phyloP scores from a whole-genome alignment of 2,797 vertebrate species.

The Gallinago stenura region DNA sequence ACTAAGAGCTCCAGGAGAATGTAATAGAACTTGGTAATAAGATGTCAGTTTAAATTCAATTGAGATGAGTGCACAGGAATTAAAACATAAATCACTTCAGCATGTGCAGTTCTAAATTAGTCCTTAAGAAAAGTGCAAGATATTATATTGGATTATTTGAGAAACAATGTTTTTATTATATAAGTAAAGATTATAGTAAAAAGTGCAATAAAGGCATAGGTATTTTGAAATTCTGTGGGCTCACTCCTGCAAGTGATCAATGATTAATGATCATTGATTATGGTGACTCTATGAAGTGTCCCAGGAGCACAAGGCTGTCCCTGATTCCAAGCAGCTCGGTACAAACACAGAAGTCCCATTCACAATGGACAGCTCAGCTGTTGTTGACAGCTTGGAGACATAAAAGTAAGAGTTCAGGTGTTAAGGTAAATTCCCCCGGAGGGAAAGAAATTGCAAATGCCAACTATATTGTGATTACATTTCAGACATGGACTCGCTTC shows the following conservation, averaged over 20 bases:
- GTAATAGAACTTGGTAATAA: conserved; percentile 41
- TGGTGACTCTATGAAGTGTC: background rate
- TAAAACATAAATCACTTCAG: conserved; percentile 44
- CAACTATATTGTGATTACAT: background rate
- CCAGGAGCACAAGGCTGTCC: too few species aligned
- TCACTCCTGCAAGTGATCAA: background rate
- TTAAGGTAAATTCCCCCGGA: background rate
- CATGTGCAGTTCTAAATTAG: background rate
- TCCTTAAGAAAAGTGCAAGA: background rate
- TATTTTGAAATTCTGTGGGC: background rate
- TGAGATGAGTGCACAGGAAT: conserved; percentile 32
- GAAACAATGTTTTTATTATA: background rate
- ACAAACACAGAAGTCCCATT: background rate
- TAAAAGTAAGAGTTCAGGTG: background rate
- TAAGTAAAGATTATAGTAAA: background rate
- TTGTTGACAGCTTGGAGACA: background rate
- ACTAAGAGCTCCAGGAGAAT: background rate
- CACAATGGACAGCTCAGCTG: background rate
- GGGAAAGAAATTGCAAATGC: background rate
- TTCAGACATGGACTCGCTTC: background rate
- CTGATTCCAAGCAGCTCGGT: background rate
- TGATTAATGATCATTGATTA: background rate
- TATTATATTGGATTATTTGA: conserved; percentile 20
- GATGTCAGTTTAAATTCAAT: conserved; percentile 60
- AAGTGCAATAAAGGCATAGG: background rate